Conservation (phyloP, 2,888 invertebrate species). For the Microctonus hyperodae region DNA sequence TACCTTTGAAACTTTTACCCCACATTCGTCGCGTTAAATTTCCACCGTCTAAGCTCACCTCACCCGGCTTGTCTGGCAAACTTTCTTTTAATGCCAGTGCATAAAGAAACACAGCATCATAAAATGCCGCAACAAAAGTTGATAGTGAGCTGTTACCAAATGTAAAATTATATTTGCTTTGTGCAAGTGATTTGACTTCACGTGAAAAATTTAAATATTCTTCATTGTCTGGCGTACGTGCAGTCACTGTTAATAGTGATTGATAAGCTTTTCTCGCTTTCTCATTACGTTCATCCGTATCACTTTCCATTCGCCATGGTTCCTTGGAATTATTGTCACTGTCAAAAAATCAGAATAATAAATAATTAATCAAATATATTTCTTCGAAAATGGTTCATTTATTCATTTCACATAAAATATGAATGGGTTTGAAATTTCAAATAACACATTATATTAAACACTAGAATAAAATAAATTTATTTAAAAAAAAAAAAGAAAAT, state of each 20-base stretch:
- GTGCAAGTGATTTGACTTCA: constrained; percentile 74
- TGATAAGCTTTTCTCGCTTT: constrained; percentile 86
- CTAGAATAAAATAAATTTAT: no score
- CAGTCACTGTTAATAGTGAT: constrained; percentile 87
- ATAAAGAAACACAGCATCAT: constrained; percentile 94
- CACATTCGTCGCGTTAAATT: constrained; percentile 85
- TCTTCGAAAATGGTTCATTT: no score
- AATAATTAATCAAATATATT: neutral
- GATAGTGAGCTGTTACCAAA: constrained; percentile 82
- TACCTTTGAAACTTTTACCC: constrained; percentile 85
- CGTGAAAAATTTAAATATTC: constrained; percentile 81
- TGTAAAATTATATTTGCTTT: constrained; percentile 75
- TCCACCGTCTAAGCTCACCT: constrained; percentile 76
- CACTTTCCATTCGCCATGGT: constrained; percentile 87
- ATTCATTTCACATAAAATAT: no score
- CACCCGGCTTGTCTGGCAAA: constrained; percentile 64
- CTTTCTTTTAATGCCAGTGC: constrained; percentile 91
- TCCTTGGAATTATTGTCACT: constrained; percentile 65
- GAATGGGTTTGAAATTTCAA: no score
- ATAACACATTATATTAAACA: no score
- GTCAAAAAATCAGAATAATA: no score
- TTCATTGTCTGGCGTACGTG: constrained; percentile 79
- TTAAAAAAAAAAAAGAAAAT: neutral
- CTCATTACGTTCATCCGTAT: constrained; percentile 81
- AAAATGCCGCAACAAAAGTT: constrained; percentile 93